These are phyloP conservation scores for Loriculus beryllinus DNA, from an alignment of 2,797 vertebrate genomes.

Conservation along the genomic window DNA sequence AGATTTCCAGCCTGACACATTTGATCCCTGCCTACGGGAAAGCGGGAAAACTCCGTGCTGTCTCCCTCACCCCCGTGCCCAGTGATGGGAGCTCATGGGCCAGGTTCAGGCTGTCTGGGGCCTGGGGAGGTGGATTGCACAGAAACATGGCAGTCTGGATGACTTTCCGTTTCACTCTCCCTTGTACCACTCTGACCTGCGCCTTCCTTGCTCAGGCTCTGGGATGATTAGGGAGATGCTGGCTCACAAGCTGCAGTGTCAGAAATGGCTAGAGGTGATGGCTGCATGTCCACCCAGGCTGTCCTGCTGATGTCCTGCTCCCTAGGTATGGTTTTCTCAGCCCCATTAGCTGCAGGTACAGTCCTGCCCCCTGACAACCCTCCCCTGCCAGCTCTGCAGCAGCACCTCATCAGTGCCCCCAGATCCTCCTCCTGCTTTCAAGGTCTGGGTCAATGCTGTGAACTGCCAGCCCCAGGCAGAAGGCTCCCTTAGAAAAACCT, in stretches of 20 bases:
- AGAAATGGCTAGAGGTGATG: neutral
- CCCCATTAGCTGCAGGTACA: neutral
- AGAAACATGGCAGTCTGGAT: neutral
- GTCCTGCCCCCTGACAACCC: neutral
- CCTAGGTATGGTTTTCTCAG: neutral
- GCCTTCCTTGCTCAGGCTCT: neutral
- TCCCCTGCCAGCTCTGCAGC: neutral
- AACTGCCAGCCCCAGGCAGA: neutral
- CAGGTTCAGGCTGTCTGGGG: neutral
- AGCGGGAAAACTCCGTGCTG: neutral
- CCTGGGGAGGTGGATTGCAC: neutral
- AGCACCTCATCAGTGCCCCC: neutral
- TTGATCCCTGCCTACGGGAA: neutral
- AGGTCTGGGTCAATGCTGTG: neutral
- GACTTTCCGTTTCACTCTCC: neutral
- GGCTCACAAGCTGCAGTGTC: neutral
- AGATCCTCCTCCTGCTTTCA: neutral
- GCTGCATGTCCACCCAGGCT: neutral
- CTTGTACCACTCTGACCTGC: neutral
- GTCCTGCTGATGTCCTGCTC: neutral
- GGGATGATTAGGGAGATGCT: fast-evolving
- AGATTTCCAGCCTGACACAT: conserved; percentile 48
- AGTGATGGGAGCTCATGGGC: neutral
- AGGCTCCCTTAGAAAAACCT: neutral
- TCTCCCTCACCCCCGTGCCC: neutral